Base-by-base conservation (phyloP, 2,797 vertebrate species). In the Thamnophis elegans region DNA sequence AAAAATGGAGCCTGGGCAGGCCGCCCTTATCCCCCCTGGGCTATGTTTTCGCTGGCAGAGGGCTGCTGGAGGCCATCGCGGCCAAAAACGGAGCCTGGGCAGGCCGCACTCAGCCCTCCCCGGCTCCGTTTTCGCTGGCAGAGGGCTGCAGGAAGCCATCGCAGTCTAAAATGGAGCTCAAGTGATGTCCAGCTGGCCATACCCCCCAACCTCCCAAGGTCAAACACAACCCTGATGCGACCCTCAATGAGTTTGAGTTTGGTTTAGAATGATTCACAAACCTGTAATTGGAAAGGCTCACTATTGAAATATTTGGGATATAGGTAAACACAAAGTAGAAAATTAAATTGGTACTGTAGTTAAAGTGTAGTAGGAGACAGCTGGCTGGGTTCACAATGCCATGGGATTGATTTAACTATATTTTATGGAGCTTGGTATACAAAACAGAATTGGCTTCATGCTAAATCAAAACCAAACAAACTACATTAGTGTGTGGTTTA, bases 31-130 rank as follows among this genome's bases (percentile, higher is more conserved):
- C 47, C 47, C 5, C 47, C 47, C 47, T 47, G 47, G 5, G 47
- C 47, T 47, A 2, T 2, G 47, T 47, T 47, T 47, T 47, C 5
- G 1, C 5, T 56, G 16, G 16, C 16, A 18, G 55, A 18, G 3
- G 55, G 1, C 55, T 56, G 5, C 55, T 18, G 55, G 14, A 56
- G 4, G 16, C 55, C 16, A 4, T 56, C 55, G 5, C 16, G 0
- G 55, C 55, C 16, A 5, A 56, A 56, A 18, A 56, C 5, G 0
- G 55, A 58, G 5, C 18, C 56, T 18, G 56, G 56, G 18, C 16
- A 4, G 56, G 16, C 18, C 18, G 0, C 56, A 20, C 1, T 18
- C 5, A 58, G 18, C 18, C 56, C 56, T 7, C 56, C 0, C 1
- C 1, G 6, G 56, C 56, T 58, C 56, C 5, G 18, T 58, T 58